These are phyloP conservation scores for Sarcophaga bullata DNA, from an alignment of 1,140 invertebrate species.

Conservation along the genomic window DNA sequence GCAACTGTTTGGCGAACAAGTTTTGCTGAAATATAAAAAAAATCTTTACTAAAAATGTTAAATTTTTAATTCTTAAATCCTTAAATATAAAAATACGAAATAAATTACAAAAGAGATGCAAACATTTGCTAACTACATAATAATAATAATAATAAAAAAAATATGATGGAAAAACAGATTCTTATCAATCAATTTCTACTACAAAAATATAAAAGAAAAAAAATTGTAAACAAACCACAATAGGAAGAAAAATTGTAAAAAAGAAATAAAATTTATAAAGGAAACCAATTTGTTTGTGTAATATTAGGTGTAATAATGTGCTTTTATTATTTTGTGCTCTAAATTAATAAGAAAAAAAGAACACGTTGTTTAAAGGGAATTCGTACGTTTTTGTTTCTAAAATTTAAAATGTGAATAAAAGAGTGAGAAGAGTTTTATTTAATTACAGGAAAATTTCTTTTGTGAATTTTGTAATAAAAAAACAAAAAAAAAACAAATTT, in stretches of 20 bases:
- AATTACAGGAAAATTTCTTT: constrained; percentile 5
- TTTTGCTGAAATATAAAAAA: too few relatives aligned
- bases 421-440: constrained; percentile 14
- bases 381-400: background rate
- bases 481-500: background rate
- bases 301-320: background rate
- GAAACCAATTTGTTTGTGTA: constrained; percentile 11
- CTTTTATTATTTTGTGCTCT: background rate
- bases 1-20: too few relatives aligned
- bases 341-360: background rate
- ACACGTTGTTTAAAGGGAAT: background rate
- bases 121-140: background rate
- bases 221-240: background rate
- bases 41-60: too few relatives aligned
- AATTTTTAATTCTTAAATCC: background rate
- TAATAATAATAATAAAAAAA: background rate
- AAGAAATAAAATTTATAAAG: background rate
- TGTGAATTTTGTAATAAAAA: background rate
- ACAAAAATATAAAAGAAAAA: background rate
- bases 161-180: background rate
- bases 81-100: background rate
- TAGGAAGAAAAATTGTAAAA: too few relatives aligned
- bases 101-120: background rate
- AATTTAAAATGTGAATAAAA: constrained; percentile 11
- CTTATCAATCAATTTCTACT: background rate